Evolutionary conservation across 2,113 vertebrate genomes (phyloP).

Genomic region (Nipponia nippon): DNA sequence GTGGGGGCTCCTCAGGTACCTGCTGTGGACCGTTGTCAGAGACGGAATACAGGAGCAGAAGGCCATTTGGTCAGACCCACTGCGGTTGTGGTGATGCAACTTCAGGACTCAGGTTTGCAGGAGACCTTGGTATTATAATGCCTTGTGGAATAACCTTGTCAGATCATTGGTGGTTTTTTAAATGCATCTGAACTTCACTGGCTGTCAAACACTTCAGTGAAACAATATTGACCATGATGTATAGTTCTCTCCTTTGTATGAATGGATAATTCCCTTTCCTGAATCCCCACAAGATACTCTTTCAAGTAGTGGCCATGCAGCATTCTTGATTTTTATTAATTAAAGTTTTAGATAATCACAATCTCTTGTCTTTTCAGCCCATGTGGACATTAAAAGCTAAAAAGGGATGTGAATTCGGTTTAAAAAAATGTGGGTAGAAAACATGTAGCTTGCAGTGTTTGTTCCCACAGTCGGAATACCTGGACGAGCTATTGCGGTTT

Average conservation of each 20-base stretch:
- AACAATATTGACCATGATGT: background rate
- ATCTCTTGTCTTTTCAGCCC: background rate
- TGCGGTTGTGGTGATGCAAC: accelerated
- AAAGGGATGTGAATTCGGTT: background rate
- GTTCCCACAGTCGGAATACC: background rate
- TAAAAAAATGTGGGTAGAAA: background rate
- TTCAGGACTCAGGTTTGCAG: background rate
- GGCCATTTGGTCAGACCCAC: background rate
- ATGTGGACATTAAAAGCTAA: background rate
- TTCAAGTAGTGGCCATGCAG: background rate
- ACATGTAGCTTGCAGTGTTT: background rate
- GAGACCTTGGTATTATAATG: background rate
- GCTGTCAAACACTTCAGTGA: background rate
- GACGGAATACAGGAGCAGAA: background rate
- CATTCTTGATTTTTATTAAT: background rate
- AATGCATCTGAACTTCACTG: background rate
- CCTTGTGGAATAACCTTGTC: background rate
- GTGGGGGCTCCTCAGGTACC: background rate
- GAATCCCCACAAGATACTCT: background rate
- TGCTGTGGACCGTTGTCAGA: background rate
- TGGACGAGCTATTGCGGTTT: background rate
- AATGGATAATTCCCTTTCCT: background rate
- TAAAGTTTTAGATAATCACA: background rate
- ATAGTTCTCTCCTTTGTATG: background rate
- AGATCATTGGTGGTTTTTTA: background rate